Evolutionary conservation across 1,140 invertebrate genomes (phyloP).

Genomic region (Heliconius congener): DNA sequence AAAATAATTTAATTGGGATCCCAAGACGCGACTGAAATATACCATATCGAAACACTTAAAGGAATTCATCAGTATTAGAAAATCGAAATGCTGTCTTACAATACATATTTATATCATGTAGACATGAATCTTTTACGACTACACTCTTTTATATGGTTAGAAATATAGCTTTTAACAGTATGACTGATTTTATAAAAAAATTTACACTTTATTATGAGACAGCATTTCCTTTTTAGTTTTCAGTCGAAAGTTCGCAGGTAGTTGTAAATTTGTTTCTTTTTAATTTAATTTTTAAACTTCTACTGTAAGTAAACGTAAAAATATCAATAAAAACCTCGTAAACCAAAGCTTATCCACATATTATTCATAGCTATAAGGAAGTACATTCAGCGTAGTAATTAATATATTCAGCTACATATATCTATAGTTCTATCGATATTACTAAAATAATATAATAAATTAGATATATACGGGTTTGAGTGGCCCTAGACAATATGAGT

Average conservation of each 20-base stretch:
- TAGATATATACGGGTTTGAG: slow-evolving; percentile 37
- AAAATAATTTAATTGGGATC: slow-evolving; percentile 34
- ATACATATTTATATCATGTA: slow-evolving; percentile 20
- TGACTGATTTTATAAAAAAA: slow-evolving; percentile 40
- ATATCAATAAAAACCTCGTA: slow-evolving; percentile 36
- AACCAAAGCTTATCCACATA: slow-evolving; percentile 36
- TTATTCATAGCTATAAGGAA: slow-evolving; percentile 18
- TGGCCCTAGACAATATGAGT: slow-evolving; percentile 41
- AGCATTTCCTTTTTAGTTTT: slow-evolving; percentile 24
- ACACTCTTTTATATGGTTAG: slow-evolving; percentile 28
- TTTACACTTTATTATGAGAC: slow-evolving; percentile 32
- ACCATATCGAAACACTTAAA: slow-evolving; percentile 38
- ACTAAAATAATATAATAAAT: slow-evolving; percentile 28
- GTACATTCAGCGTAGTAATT: slow-evolving; percentile 27
- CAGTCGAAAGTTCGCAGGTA: slow-evolving; percentile 21
- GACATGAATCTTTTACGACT: slow-evolving; percentile 29
- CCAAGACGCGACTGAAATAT: slow-evolving; percentile 31
- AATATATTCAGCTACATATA: slow-evolving; percentile 36
- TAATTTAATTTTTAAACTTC: slow-evolving; percentile 23
- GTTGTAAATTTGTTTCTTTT: slow-evolving; percentile 27
- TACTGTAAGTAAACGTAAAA: slow-evolving; percentile 16
- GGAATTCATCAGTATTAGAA: slow-evolving; percentile 34
- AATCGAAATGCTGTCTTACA: slow-evolving; percentile 30
- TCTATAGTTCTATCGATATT: slow-evolving; percentile 38
- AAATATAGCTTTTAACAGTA: slow-evolving; percentile 26